These are phyloP conservation scores for Nephrotoma appendiculata DNA, from an alignment of 2,888 invertebrate genomes.

Conservation along the genomic window DNA sequence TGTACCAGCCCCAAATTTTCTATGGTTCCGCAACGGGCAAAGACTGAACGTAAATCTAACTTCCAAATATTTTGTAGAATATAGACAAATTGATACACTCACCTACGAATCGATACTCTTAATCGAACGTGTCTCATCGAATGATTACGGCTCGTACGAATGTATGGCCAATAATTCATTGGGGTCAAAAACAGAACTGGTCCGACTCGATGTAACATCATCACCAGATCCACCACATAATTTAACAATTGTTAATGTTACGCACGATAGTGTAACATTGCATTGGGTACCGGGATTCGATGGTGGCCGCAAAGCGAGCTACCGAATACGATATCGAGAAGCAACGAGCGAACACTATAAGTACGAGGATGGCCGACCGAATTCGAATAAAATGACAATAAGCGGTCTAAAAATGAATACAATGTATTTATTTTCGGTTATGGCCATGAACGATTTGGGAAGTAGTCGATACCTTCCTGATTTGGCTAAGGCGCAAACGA, in stretches of 20 bases:
- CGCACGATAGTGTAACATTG: slow-evolving; percentile 72
- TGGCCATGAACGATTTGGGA: slow-evolving; percentile 78
- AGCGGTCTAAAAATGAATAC: slow-evolving; percentile 65
- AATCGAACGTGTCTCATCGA: slow-evolving; percentile 62
- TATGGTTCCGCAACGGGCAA: slow-evolving; percentile 69
- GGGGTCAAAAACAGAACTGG: slow-evolving; percentile 64
- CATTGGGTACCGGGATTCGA: slow-evolving; percentile 89
- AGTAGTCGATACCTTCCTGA: slow-evolving; percentile 73
- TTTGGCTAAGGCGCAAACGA: slow-evolving; percentile 68
- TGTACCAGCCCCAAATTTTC: slow-evolving; percentile 70
- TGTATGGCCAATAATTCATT: slow-evolving; percentile 78
- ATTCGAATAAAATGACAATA: slow-evolving; percentile 44
- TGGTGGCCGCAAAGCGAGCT: slow-evolving; percentile 73
- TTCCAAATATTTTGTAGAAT: slow-evolving; percentile 64
- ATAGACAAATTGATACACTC: slow-evolving; percentile 57
- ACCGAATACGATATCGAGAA: slow-evolving; percentile 60
- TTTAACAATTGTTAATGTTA: slow-evolving; percentile 65
- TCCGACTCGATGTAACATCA: slow-evolving; percentile 77
- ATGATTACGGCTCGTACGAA: slow-evolving; percentile 82
- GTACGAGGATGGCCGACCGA: slow-evolving; percentile 52
- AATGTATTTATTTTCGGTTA: slow-evolving; percentile 80
- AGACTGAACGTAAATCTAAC: slow-evolving; percentile 55
- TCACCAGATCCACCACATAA: slow-evolving; percentile 64
- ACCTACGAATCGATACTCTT: slow-evolving; percentile 67
- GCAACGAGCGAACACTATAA: slow-evolving; percentile 50